Evolutionary conservation across 2,888 invertebrate genomes (phyloP), one percentile per base, ranked within the genome.

Genomic region (Drymonia ruficornis): DNA sequence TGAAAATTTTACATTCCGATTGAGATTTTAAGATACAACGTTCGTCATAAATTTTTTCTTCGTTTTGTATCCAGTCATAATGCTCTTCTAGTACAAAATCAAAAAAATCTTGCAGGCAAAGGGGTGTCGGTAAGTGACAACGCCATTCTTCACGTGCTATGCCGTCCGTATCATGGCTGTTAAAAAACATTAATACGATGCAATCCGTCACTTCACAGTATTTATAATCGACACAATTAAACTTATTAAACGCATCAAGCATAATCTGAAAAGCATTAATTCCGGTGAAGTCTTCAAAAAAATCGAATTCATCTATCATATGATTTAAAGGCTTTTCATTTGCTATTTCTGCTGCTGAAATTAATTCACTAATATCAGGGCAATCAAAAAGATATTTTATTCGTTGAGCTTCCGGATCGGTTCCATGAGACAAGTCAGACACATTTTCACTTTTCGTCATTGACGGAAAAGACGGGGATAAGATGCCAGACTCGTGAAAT

Each of bases 81-180:
- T 93, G 83, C 66, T 94, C 93, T 56, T 89, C 86, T 48, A 89
- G 73, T 28, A 93, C 85, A 72, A 89, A 93, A 63, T 94, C 90
- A 72, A 90, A 92, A 75, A 94, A 94, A 67, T 94, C 94, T 77
- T 92, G 89, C 44, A 94, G 77, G 61, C 93, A 91, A 28, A 94
- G 70, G 4, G 93, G 90, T 42, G 94, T 94, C 6, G 86, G 72
- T 56, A 93, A 76, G 71, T 91, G 89, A 70, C 83, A 78, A 9
- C 89, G 84, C 93, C 93, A 93, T 66, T 91, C 90, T 42, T 89
- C 83, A 28, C 84, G 79, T 2, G 86, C 70, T 60, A 92, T 79
- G 1, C 89, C 88, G 36, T 90, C 86, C 23, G 73, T 74, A 59
- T 91, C 83, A 45, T 87, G 84, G 59, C 86, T 91, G 61, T 91